Percentiles rank a stretch among this genome's conserved stretches.
Conservation (phyloP, 92 coral and sea anemone species). For the Virgularia gustaviana region DNA sequence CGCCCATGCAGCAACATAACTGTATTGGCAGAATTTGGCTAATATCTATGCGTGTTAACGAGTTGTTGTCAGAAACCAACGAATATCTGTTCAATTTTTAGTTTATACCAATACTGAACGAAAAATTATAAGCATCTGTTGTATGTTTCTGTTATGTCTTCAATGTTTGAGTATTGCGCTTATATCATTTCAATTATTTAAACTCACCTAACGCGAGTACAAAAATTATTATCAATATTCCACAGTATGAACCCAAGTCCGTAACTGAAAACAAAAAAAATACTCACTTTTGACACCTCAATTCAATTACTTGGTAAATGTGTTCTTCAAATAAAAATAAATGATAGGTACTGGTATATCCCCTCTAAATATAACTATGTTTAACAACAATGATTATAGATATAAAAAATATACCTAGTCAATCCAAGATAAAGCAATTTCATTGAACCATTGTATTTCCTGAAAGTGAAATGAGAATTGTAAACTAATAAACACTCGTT, state of each 20-base stretch:
- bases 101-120: too few species aligned
- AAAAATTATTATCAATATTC: conserved; percentile 91
- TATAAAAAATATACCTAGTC: too few species aligned
- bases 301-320: background rate
- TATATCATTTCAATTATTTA: too few species aligned
- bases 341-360: background rate
- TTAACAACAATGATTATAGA: too few species aligned
- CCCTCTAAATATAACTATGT: too few species aligned
- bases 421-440: conserved; percentile 44
- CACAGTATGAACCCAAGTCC: conserved; percentile 81
- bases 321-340: background rate
- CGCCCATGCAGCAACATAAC: too few species aligned
- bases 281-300: background rate
- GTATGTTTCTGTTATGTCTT: background rate
- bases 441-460: conserved; percentile 60
- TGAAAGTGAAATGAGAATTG: conserved; percentile 15
- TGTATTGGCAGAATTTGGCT: too few species aligned
- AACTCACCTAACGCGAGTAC: conserved; percentile 76
- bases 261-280: conserved; percentile 46
- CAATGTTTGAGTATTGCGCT: too few species aligned
- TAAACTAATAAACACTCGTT: background rate
- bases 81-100: too few species aligned
- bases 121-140: background rate
- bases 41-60: too few species aligned
- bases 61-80: too few species aligned